A percentile compares a stretch with the other conserved stretches of the same genome.
Conservation (phyloP, 2,797 vertebrate genomes). For the Mus spretus region DNA sequence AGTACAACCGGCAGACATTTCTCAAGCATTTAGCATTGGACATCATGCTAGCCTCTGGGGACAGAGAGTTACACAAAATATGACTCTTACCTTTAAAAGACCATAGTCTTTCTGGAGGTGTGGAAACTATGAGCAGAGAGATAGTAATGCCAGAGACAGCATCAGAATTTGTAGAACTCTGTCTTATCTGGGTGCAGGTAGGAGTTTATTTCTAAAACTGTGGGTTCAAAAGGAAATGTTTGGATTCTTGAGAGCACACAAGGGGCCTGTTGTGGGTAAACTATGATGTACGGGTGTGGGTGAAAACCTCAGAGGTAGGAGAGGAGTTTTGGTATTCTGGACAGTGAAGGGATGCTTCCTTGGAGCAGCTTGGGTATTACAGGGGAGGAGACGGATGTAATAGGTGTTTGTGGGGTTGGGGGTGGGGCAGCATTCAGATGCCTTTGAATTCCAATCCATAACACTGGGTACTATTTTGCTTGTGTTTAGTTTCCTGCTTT, state of each 20-base stretch:
- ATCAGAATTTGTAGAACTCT: neutral
- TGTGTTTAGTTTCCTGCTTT: neutral
- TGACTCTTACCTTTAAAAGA: conserved; percentile 32
- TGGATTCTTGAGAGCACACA: neutral
- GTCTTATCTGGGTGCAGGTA: neutral
- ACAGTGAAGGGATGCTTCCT: neutral
- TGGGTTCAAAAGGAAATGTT: neutral
- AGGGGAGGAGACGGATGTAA: neutral
- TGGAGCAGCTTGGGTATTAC: neutral
- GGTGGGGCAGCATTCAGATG: neutral
- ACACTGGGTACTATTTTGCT: neutral
- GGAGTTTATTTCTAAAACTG: neutral
- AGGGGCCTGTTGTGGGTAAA: neutral
- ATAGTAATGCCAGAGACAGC: neutral
- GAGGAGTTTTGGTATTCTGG: neutral
- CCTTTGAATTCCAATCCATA: neutral
- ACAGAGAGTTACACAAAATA: neutral
- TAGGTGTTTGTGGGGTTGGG: neutral
- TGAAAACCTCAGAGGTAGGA: neutral
- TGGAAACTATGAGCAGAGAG: neutral
- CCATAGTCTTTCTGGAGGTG: neutral
- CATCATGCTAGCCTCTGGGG: neutral
- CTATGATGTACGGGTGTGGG: neutral
- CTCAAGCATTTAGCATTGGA: neutral
- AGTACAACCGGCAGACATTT: neutral